These are phyloP conservation scores for Ruditapes philippinarum DNA, from an alignment of 1,140 invertebrate species.

Conservation along the genomic window DNA sequence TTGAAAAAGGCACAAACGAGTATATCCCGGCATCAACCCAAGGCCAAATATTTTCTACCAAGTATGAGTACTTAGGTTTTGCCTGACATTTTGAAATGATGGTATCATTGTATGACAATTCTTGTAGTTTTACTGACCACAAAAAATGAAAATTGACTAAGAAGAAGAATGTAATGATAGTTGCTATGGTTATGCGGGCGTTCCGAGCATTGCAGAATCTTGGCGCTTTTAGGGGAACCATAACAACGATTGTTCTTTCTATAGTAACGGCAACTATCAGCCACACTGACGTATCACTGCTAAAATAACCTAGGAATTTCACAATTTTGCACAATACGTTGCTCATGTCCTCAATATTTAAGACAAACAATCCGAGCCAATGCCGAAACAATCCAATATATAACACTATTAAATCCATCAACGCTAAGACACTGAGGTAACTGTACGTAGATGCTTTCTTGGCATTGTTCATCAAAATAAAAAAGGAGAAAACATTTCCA, in stretches of 20 bases:
- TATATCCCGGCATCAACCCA: slow-evolving; percentile 83
- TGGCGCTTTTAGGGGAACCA: slow-evolving; percentile 81
- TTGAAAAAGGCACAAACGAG: slow-evolving; percentile 81
- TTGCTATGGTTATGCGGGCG: slow-evolving; percentile 74
- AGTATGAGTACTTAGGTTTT: slow-evolving; percentile 30
- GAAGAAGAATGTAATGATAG: slow-evolving; percentile 71
- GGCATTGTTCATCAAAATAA: slow-evolving; percentile 74
- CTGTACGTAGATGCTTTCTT: slow-evolving; percentile 79
- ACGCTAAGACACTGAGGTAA: slow-evolving; percentile 81
- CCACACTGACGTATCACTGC: slow-evolving; percentile 84
- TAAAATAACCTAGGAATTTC: slow-evolving; percentile 79
- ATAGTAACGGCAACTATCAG: slow-evolving; percentile 85
- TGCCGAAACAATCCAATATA: slow-evolving; percentile 81
- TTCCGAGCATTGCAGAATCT: slow-evolving; percentile 78
- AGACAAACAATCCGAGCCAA: slow-evolving; percentile 81
- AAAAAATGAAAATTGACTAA: slow-evolving; percentile 82
- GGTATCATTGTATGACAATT: slow-evolving; percentile 31
- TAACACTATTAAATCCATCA: slow-evolving; percentile 82
- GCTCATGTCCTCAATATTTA: slow-evolving; percentile 73
- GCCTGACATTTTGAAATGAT: slow-evolving; percentile 65
- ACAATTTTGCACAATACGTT: slow-evolving; percentile 81
- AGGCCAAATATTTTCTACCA: slow-evolving; percentile 77
- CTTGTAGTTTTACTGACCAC: slow-evolving; percentile 72
- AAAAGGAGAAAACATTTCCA: slow-evolving; percentile 83
- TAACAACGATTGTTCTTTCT: slow-evolving; percentile 85